These are phyloP conservation scores for Daubentonia madagascariensis DNA, from an alignment of 2,113 vertebrate genomes.

Conservation along the genomic window DNA sequence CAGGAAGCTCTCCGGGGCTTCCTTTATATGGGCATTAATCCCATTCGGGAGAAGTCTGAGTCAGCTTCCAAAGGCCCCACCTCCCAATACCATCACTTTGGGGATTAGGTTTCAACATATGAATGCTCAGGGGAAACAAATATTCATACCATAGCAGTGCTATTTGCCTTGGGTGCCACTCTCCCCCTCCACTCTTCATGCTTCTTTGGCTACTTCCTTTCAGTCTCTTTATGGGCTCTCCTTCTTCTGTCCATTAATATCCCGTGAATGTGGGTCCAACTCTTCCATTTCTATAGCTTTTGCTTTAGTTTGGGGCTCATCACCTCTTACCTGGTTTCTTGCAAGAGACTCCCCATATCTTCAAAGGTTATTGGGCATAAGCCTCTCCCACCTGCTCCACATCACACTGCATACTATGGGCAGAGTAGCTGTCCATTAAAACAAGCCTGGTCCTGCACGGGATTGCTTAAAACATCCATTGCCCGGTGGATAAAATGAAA, in stretches of 20 bases:
- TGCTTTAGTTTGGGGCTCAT: neutral
- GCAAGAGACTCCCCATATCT: neutral
- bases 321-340: neutral
- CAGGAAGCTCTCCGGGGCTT: neutral
- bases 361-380: neutral
- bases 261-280: neutral
- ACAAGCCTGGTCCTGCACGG: neutral
- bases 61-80: neutral
- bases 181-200: neutral
- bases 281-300: neutral
- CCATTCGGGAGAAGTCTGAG: neutral
- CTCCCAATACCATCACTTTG: neutral
- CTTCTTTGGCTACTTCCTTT: neutral
- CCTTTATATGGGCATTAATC: neutral
- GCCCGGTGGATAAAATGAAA: neutral
- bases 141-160: neutral
- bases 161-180: fast-evolving
- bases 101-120: neutral
- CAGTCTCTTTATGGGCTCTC: neutral
- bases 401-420: neutral
- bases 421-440: neutral
- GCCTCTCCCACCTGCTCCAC: neutral
- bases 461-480: neutral
- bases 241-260: neutral
- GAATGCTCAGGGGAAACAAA: neutral